phyloP scores from a whole-genome alignment of 2,888 invertebrate genomes.

The Meganola albula region DNA sequence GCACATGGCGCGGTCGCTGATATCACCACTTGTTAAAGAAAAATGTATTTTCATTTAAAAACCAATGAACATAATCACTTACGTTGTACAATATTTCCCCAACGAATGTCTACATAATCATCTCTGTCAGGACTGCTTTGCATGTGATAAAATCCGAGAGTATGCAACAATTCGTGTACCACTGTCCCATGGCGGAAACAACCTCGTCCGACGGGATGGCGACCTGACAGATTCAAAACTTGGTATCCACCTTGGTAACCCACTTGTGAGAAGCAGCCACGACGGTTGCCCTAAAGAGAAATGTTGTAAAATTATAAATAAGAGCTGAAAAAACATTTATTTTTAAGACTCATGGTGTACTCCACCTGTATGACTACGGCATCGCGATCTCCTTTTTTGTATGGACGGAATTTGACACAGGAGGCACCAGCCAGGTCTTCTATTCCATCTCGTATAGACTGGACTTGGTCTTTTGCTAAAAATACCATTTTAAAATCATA shows the following conservation, averaged over 20 bases:
- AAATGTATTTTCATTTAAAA: background rate
- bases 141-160: slow-evolving; percentile 89
- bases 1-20: slow-evolving; percentile 8
- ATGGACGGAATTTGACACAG: slow-evolving; percentile 69
- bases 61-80: slow-evolving; percentile 22
- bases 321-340: background rate
- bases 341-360: background rate
- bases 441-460: slow-evolving; percentile 66
- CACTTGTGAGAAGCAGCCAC: slow-evolving; percentile 72
- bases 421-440: slow-evolving; percentile 65
- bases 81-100: slow-evolving; percentile 83
- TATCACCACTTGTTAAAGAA: slow-evolving; percentile 5
- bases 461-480: slow-evolving; percentile 60
- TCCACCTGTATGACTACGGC: slow-evolving; percentile 73
- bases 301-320: background rate
- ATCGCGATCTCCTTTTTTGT: slow-evolving; percentile 61
- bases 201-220: slow-evolving; percentile 76
- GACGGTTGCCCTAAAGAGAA: slow-evolving; percentile 55
- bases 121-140: slow-evolving; percentile 88
- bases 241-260: slow-evolving; percentile 71
- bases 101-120: slow-evolving; percentile 83
- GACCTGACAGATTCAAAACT: slow-evolving; percentile 75
- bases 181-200: slow-evolving; percentile 82
- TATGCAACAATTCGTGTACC: slow-evolving; percentile 87
- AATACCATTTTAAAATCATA: slow-evolving; percentile 6